These are phyloP conservation scores for Zoanthus gigantus DNA, from an alignment of 92 coral and sea anemone genomes.

Conservation along the genomic window DNA sequence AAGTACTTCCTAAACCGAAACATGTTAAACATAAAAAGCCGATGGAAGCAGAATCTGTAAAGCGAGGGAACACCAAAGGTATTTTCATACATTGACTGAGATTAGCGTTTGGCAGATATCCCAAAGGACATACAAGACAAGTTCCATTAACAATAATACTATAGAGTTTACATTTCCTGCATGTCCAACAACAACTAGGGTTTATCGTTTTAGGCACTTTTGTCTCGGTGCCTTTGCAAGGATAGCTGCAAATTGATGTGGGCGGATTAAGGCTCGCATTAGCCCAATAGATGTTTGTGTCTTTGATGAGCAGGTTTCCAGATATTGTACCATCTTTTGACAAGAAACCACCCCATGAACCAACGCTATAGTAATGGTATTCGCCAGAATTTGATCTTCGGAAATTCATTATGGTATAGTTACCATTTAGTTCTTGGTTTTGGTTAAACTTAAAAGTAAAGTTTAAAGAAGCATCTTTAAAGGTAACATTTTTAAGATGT, in stretches of 20 bases:
- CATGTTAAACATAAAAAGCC: conserved; percentile 43
- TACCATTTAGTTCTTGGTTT: conserved; percentile 86
- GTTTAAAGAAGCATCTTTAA: conserved; percentile 77
- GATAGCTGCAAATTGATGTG: conserved; percentile 71
- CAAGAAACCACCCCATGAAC: conserved; percentile 79
- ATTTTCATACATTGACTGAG: conserved; percentile 69
- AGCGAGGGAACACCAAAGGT: conserved; percentile 68
- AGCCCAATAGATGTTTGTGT: conserved; percentile 67
- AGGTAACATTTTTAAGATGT: conserved; percentile 80
- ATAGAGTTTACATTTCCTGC: conserved; percentile 66
- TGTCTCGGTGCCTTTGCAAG: conserved; percentile 65
- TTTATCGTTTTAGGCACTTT: conserved; percentile 63
- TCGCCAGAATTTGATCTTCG: conserved; percentile 54
- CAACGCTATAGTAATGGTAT: conserved; percentile 70
- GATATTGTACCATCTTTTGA: conserved; percentile 38
- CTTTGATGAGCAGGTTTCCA: conserved; percentile 53
- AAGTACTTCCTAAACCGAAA: conserved; percentile 66
- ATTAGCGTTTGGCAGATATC: conserved; percentile 73
- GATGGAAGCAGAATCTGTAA: conserved; percentile 57
- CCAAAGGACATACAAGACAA: conserved; percentile 75
- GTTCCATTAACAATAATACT: conserved; percentile 79
- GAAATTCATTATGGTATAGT: conserved; percentile 81
- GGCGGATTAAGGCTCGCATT: conserved; percentile 59
- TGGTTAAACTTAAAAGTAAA: conserved; percentile 74
- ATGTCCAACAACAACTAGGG: conserved; percentile 89